A percentile compares a stretch with the other conserved stretches of the same genome.
Evolutionary conservation across 2,113 vertebrate genomes (phyloP).

Genomic region (Eulacestoma nigropectus): DNA sequence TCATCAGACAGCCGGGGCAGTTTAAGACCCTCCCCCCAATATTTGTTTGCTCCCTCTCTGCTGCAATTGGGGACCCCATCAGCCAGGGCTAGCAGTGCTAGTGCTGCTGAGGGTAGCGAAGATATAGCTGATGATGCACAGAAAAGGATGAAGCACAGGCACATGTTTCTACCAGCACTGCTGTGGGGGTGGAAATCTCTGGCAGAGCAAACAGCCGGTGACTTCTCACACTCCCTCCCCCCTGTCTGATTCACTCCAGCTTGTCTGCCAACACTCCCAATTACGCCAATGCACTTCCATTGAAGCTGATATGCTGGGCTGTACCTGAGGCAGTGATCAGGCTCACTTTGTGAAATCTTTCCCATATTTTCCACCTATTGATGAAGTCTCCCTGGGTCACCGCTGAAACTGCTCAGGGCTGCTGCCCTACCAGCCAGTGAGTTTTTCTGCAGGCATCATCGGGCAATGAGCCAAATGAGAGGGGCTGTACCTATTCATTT

Average conservation of each 20-base stretch:
- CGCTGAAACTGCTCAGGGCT: not conserved
- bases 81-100: accelerated
- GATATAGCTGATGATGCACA: not conserved
- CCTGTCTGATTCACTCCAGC: slow-evolving; percentile 21
- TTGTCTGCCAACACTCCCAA: not conserved
- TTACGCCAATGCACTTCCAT: not conserved
- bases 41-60: not conserved
- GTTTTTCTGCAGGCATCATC: not conserved
- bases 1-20: not conserved
- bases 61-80: not conserved
- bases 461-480: not conserved
- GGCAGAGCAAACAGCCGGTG: slow-evolving; percentile 36
- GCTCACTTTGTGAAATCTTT: not conserved
- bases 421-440: not conserved
- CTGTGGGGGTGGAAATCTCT: slow-evolving; percentile 48
- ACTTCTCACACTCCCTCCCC: not conserved
- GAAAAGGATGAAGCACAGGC: not conserved
- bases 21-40: not conserved
- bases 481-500: not conserved
- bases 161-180: not conserved
- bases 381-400: not conserved
- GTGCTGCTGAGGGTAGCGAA: not conserved
- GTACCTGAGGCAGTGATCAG: not conserved
- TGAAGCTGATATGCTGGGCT: not conserved
- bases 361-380: not conserved